phyloP scores from a whole-genome alignment of 1,140 invertebrate genomes.

The Drosophila obscura region DNA sequence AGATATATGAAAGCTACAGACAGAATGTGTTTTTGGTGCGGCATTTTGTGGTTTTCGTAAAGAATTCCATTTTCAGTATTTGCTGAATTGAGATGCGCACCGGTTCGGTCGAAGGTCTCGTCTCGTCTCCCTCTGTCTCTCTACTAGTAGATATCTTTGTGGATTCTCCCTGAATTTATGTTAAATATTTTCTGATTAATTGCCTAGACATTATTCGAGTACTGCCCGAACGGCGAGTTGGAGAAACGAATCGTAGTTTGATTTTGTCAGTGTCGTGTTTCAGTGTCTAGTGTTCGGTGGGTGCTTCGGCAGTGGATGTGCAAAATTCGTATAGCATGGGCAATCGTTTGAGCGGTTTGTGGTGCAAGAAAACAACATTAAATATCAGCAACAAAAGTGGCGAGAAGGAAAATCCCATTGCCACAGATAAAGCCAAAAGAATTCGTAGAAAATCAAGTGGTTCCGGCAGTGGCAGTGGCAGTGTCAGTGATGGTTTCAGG shows the following conservation, averaged over 20 bases:
- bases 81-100: slow-evolving; percentile 82
- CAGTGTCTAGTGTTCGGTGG: slow-evolving; percentile 23
- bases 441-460: slow-evolving; percentile 52
- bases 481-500: slow-evolving; percentile 31
- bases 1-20: slow-evolving; percentile 61
- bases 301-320: slow-evolving; percentile 25
- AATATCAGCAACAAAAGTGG: slow-evolving; percentile 46
- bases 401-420: slow-evolving; percentile 13
- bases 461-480: neutral
- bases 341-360: slow-evolving; percentile 82
- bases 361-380: slow-evolving; percentile 82
- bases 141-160: neutral
- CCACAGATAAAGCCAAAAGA: slow-evolving; percentile 38
- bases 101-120: slow-evolving; percentile 48
- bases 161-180: slow-evolving; percentile 13
- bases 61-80: slow-evolving; percentile 84
- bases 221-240: too few species aligned
- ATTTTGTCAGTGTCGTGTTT: neutral
- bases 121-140: neutral
- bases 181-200: slow-evolving; percentile 12
- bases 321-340: slow-evolving; percentile 65
- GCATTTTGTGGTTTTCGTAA: slow-evolving; percentile 75
- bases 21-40: slow-evolving; percentile 68
- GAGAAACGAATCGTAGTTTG: neutral
- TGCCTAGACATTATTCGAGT: neutral